Base-by-base conservation (phyloP, 2,113 vertebrate species). In the Zeus faber region DNA sequence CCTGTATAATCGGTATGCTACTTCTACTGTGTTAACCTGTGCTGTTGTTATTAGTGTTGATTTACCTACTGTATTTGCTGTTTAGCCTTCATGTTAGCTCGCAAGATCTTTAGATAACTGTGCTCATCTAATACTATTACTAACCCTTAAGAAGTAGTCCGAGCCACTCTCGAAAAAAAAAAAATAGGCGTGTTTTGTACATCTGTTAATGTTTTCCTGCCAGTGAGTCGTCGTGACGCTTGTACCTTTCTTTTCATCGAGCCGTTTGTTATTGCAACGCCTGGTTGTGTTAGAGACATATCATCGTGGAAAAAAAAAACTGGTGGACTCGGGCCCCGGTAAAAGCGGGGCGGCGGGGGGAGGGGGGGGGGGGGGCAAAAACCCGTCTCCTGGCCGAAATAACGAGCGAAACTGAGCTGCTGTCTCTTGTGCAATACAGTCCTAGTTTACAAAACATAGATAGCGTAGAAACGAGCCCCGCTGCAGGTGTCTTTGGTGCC, bases 381-480 rank as follows among this genome's bases (percentile, higher is more conserved):
- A 6, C 13, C 39, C 45, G 31, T 45, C 58, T 73, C 47, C 64
- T 1, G 11, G 63, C 58, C 23, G 26, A 35, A 55, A 52, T 25
- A 71, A 45, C 60, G 1, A 39, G 70, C 64, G 71, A 84, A 51
- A 76, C 79, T 76, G 76, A 80, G 74, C 75, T 80, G 75, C 74
- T 85, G 65, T 70, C 70, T 49, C 78, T 81, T 73, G 80, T 87
- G 86, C 83, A 88, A 86, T 88, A 84, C 77, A 80, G 77, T 85
- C 78, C 70, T 76, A 72, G 83, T 85, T 86, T 85, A 83, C 84
- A 83, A 79, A 39, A 65, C 50, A 53, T 70, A 78, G 54, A 58
- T 67, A 66, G 65, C 40, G 69, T 67, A 72, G 58, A 47, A 17
- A 46, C 52, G 62, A 39, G 17, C 49, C 59, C 54, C 51, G 71